phyloP scores from a whole-genome alignment of 1,140 invertebrate species.

The Eurosta solidaginis region DNA sequence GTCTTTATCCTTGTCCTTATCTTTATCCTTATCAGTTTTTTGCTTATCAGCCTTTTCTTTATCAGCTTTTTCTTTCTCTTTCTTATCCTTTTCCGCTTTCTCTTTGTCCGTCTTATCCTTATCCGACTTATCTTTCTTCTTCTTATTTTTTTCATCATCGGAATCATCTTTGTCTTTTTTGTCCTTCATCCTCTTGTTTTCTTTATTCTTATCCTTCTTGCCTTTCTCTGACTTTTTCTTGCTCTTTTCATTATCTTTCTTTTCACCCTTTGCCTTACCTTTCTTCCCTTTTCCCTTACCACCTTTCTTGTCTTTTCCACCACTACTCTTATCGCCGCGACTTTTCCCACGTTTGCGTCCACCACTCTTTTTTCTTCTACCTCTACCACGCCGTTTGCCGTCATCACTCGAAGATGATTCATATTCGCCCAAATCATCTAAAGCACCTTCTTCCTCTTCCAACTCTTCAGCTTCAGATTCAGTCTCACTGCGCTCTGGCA shows the following conservation, averaged over 20 bases:
- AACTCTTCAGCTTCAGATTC: slow-evolving; percentile 36
- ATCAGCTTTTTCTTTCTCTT: slow-evolving; percentile 22
- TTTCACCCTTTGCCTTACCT: slow-evolving; percentile 9
- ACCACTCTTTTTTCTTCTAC: slow-evolving; percentile 24
- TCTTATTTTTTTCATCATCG: neutral
- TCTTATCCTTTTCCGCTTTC: slow-evolving; percentile 5
- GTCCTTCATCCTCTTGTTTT: neutral
- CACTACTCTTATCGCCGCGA: neutral
- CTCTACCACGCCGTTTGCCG: neutral
- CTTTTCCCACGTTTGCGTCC: neutral
- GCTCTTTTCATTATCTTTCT: slow-evolving; percentile 4
- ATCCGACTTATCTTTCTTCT: neutral
- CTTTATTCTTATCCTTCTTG: neutral
- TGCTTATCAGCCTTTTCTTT: neutral
- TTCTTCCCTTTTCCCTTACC: slow-evolving; percentile 16
- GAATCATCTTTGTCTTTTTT: slow-evolving; percentile 3
- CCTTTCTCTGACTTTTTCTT: neutral
- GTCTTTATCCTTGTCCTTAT: neutral
- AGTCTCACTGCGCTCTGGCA: slow-evolving; percentile 21
- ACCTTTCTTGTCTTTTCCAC: neutral
- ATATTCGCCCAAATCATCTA: slow-evolving; percentile 13
- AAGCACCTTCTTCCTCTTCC: neutral
- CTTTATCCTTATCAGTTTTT: slow-evolving; percentile 8
- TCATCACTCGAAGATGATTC: slow-evolving; percentile 32
- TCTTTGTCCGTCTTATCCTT: neutral